Evolutionary conservation across 2,113 vertebrate genomes (phyloP), one percentile per base, ranked within the genome.

Genomic region (Chiloscyllium plagiosum): DNA sequence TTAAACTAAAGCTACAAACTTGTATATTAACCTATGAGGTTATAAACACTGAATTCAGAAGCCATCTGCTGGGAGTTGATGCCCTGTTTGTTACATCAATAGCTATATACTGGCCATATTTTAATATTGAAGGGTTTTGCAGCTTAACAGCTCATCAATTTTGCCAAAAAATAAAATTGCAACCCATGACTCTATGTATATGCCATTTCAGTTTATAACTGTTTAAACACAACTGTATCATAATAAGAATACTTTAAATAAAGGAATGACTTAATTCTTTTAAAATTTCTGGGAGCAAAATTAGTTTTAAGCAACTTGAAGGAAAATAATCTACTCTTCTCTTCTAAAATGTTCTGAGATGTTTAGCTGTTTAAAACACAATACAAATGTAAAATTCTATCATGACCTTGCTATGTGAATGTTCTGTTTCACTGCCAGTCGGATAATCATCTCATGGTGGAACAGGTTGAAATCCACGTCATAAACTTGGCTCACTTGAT

Each of bases 131-230:
- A 33, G 37, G 17, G 15, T 90, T 90, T 90, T 90, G 29, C 52
- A 61, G 87, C 26, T 87, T 52, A 87, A 22, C 24, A 66, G 61
- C 13, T 66, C 61, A 65, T 92, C 90, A 47, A 68, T 2, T 33
- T n/a, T 65, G 61, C n/a, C 90, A 93, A 37, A 68, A 50, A 93
- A 33, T 68, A 66, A 66, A 87, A 93, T 93, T 93, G 90, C 33
- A 22, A 93, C 65, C 29, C 52, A 90, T 17, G 17, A 42, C 12
- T 61, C 17, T 37, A 24, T 93, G 66, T n/a, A 56, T 56, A 56
- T 33, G 29, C 33, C 33, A 37, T 17, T 93, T 66, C 29, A 93
- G 29, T 68, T 93, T 37, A 22, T 12, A 61, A 61, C 7, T 61
- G 7, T 61, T 93, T 20, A 37, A 4, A 26, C 29, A 93, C 90